A percentile compares a stretch with the other conserved stretches of the same genome.
Conservation (phyloP, 2,888 invertebrate species). For the Aromia moschata region DNA sequence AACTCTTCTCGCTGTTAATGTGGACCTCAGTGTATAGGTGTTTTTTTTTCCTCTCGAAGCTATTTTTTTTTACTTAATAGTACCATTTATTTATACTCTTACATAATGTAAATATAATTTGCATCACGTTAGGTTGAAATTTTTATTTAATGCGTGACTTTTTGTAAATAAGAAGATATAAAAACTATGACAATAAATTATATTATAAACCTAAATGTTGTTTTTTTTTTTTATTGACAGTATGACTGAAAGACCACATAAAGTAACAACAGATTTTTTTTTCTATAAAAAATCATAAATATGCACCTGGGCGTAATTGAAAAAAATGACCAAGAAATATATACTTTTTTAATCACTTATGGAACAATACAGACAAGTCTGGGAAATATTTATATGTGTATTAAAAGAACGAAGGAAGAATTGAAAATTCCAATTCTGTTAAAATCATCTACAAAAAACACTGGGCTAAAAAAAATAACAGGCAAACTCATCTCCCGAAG, state of each 20-base stretch:
- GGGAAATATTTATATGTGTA: no score
- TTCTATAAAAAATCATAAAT: no score
- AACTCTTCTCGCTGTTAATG: conserved; percentile 20
- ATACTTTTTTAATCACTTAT: no score
- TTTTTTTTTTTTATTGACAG: not conserved
- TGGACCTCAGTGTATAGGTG: conserved; percentile 31
- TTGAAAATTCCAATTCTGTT: no score
- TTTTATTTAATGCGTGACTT: conserved; percentile 39
- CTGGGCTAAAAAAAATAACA: no score
- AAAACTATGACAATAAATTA: conserved; percentile 38
- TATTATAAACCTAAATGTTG: conserved; percentile 26
- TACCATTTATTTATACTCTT: conserved; percentile 29
- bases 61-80: conserved; percentile 34
- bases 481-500: no score
- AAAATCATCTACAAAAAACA: no score
- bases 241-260: not conserved
- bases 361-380: no score
- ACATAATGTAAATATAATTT: conserved; percentile 44
- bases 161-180: conserved; percentile 38
- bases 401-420: no score
- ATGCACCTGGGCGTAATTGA: no score
- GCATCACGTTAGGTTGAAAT: conserved; percentile 38
- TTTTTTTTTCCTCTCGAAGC: conserved; percentile 32
- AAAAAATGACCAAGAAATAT: no score
- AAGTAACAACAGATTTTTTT: no score